These are phyloP conservation scores for Rhabdophis nuchalis DNA, from an alignment of 2,797 vertebrate species.

Conservation along the genomic window DNA sequence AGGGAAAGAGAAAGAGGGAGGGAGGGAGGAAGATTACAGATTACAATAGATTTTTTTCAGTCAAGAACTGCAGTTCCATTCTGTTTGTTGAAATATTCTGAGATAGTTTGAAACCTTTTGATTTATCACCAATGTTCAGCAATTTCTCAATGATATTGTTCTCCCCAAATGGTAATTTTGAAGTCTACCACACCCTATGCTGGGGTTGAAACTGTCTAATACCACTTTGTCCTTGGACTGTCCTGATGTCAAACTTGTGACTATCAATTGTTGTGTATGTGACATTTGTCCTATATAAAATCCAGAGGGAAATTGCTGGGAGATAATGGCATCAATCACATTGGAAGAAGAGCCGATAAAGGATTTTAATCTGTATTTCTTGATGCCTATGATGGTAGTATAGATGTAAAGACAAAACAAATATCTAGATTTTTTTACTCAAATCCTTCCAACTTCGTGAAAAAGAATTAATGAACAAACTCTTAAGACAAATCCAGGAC, in stretches of 20 bases:
- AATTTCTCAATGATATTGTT: background rate
- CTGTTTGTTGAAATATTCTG: background rate
- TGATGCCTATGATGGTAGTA: background rate
- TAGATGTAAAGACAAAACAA: background rate
- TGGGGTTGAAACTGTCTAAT: background rate
- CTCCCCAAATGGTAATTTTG: background rate
- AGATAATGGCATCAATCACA: background rate
- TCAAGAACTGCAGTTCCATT: background rate
- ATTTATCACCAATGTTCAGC: background rate
- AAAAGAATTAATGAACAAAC: background rate
- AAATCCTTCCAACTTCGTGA: background rate
- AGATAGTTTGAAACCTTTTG: background rate
- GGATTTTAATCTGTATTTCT: background rate
- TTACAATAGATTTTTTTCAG: background rate
- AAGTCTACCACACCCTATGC: background rate
- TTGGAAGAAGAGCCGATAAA: background rate
- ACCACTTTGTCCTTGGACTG: background rate
- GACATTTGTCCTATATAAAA: background rate
- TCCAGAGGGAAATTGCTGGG: background rate
- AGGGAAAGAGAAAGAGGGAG: no score
- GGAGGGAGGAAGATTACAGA: background rate
- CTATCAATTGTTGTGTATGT: background rate
- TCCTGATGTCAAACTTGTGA: background rate
- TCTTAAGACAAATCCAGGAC: background rate
- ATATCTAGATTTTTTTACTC: background rate